Base-by-base conservation (phyloP, 2,113 vertebrate genomes). In the Talpa occidentalis region DNA sequence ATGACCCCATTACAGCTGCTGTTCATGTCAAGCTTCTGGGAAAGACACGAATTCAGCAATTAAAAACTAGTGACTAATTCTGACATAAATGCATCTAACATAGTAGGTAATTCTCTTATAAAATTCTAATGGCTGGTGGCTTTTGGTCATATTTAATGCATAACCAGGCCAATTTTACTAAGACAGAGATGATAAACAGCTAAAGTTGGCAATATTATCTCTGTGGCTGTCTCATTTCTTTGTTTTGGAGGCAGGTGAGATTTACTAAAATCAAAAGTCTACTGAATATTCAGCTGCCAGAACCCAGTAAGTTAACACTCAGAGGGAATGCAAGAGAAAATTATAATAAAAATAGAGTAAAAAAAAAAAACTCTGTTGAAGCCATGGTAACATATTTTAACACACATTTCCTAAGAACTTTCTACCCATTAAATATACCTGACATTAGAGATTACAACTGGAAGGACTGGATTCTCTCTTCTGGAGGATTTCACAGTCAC, bases 61-160 rank as follows among this genome's bases (percentile, higher is more conserved):
- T 59, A 93, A 84, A 83, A 70, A 83, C 35, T 89, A 89, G 40
- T 74, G 16, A 74, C 32, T 78, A 24, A 88, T 67, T 15, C n/a
- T 74, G 28, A 80, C 42, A 40, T 80, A 85, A 84, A 73, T 37
- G 52, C 85, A 17, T 52, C 49, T 52, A 72, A 73, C 8, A 78
- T 70, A 89, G 59, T 10, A 62, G 78, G 37, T 44, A 73, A 59
- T 93, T 85, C 42, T 72, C 59, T 67, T 59, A 72, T 26, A 67
- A 90, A 70, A 73, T 89, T 59, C 21, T 37, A 37, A 90, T 85
- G 80, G 80, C 22, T n/a, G 60, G 47, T 90, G 56, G 28, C 66
- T 89, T 24, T 22, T 89, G 80, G 86, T 69, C 49, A 81, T 69
- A 86, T 37, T 86, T 67, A 80, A 6, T 86, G 37, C 6, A 93